Base-by-base conservation (phyloP, 2,888 invertebrate genomes). In the Siphonodentalium dalli region DNA sequence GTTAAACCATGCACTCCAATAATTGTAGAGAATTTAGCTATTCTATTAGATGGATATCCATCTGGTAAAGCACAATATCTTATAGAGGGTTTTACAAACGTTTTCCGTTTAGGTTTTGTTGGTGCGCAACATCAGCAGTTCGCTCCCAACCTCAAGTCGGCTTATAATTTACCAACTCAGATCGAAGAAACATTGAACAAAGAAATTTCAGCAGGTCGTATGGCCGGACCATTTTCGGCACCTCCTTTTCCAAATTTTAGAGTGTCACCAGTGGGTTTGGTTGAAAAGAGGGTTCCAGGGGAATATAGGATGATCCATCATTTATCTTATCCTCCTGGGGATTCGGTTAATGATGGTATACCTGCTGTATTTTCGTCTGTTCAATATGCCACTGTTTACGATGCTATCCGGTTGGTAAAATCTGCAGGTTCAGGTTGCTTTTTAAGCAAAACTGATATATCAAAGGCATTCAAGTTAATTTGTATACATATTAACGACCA, bases 381-480 rank as follows among this genome's bases (percentile, higher is more conserved):
- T 4, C 21, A 23, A 7, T 47, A 53, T 35, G 21, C 53, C 21
- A 38, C 28, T 8, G 27, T 53, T 13, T 89, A 0, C 92, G 90
- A 4, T 91, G 89, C 77, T 95, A 95, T 29, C 92, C 89, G 80
- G 94, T 94, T 35, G 3, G 24, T 50, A 7, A 37, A 28, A 24
- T 18, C 13, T 8, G 7, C 24, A 11, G 37, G 44, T 44, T 46
- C 8, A 9, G 38, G 26, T 11, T n/a, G 15, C 4, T 53, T 31
- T n/a, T n/a, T 53, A 21, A 43, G 51, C 3, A 61, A 53, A 33
- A 53, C 40, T 11, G 40, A 53, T 29, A 24, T 51, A 9, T 2
- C 15, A 13, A 24, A 6, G 11, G 51, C 51, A 9, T 51, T 37
- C 38, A 15, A 45, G 7, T 2, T 44, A 6, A 8, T 51, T 9